Evolutionary conservation across 2,888 invertebrate genomes (phyloP).

Genomic region (Sylvicola fuscatus): DNA sequence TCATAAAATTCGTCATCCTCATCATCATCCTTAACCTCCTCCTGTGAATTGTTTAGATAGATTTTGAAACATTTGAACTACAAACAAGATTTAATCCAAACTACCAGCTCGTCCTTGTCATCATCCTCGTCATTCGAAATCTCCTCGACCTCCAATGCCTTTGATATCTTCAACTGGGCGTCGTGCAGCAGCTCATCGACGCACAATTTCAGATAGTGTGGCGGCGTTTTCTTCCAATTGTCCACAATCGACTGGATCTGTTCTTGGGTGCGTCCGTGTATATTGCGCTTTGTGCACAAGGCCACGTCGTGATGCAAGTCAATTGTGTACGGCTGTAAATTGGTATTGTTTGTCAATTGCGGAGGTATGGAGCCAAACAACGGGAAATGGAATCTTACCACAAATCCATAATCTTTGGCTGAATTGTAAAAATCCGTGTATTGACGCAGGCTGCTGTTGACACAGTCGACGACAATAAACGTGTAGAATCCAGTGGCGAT

Average conservation of each 20-base stretch:
- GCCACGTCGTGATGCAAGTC: slow-evolving; percentile 68
- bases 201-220: slow-evolving; percentile 64
- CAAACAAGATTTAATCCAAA: slow-evolving; percentile 1
- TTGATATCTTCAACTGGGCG: not conserved
- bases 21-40: not conserved
- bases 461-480: slow-evolving; percentile 82
- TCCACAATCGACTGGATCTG: slow-evolving; percentile 55
- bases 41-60: not conserved
- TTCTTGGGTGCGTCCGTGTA: slow-evolving; percentile 55
- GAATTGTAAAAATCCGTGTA: slow-evolving; percentile 79
- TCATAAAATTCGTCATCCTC: not conserved
- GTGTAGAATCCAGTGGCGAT: slow-evolving; percentile 77
- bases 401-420: slow-evolving; percentile 35
- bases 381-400: slow-evolving; percentile 15
- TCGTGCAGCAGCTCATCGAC: slow-evolving; percentile 1
- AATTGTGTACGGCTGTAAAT: slow-evolving; percentile 63
- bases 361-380: not conserved
- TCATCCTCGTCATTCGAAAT: slow-evolving; percentile 4
- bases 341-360: not conserved
- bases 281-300: slow-evolving; percentile 61
- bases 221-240: slow-evolving; percentile 59
- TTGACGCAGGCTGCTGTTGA: slow-evolving; percentile 60
- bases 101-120: slow-evolving; percentile 1
- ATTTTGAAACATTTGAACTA: too few species aligned
- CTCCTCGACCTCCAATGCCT: slow-evolving; percentile 2